Percentiles rank a stretch among this genome's conserved stretches.
phyloP scores from a whole-genome alignment of 2,888 invertebrate genomes.

The Epinotia demarniana region DNA sequence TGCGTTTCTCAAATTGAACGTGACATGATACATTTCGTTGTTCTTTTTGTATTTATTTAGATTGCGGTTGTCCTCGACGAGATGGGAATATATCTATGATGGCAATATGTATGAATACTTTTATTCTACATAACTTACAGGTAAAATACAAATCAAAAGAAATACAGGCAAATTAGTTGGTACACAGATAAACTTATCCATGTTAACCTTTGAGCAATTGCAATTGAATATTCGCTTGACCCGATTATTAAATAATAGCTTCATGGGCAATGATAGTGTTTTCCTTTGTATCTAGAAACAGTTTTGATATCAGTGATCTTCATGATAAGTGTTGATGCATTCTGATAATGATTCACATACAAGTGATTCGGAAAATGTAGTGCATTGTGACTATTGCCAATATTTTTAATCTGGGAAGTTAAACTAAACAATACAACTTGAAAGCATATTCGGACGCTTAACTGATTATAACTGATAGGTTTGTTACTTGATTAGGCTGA shows the following conservation, averaged over 20 bases:
- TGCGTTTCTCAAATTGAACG: slow-evolving; percentile 5
- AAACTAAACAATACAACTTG: not conserved
- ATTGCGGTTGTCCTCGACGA: too few relatives aligned
- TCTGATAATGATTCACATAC: slow-evolving; percentile 17
- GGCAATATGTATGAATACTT: too few relatives aligned
- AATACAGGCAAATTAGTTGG: too few relatives aligned
- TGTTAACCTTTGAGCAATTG: too few relatives aligned
- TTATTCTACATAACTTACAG: too few relatives aligned
- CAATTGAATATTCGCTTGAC: too few relatives aligned
- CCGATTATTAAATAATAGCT: too few relatives aligned
- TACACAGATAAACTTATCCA: too few relatives aligned
- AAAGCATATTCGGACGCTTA: not conserved
- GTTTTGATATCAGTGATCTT: not conserved
- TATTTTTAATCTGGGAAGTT: not conserved
- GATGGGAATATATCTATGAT: too few relatives aligned
- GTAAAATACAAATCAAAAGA: too few relatives aligned
- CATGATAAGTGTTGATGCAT: slow-evolving; percentile 27
- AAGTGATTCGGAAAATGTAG: not conserved
- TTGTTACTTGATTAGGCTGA: not conserved
- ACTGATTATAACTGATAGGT: not conserved
- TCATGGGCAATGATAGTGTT: too few relatives aligned
- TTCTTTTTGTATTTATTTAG: too few relatives aligned
- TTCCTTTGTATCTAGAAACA: not conserved
- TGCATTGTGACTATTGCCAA: not conserved
- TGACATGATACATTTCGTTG: slow-evolving; percentile 5